These are phyloP conservation scores for Heptranchias perlo DNA, from an alignment of 2,113 vertebrate genomes.

Conservation along the genomic window DNA sequence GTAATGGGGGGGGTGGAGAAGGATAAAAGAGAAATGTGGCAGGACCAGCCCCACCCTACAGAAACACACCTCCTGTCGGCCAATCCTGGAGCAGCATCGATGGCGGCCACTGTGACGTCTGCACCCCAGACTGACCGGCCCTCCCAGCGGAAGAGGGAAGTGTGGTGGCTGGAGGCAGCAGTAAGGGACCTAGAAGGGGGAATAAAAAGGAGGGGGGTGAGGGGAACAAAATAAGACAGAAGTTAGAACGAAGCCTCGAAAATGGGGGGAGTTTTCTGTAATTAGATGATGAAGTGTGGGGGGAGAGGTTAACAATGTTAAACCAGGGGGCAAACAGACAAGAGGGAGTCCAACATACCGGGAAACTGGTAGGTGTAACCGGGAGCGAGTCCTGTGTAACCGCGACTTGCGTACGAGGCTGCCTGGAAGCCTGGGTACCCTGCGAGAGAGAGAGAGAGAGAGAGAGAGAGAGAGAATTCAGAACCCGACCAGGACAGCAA, in stretches of 20 bases:
- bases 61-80: slow-evolving; percentile 28
- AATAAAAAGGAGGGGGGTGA: no score
- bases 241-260: not conserved
- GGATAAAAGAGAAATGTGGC: not conserved
- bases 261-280: not conserved
- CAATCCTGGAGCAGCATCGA: slow-evolving; percentile 30
- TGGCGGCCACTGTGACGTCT: slow-evolving; percentile 19
- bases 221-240: not conserved
- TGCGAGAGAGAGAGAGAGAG: slow-evolving; percentile 45
- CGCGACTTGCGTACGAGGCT: slow-evolving; percentile 89
- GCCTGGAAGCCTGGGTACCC: slow-evolving; percentile 98
- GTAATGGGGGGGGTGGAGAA: no score
- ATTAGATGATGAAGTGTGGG: not conserved
- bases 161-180: slow-evolving; percentile 24
- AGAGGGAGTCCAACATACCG: slow-evolving; percentile 63
- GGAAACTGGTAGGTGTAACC: slow-evolving; percentile 99
- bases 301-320: slow-evolving; percentile 36
- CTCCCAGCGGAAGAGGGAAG: slow-evolving; percentile 14
- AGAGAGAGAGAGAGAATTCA: not conserved
- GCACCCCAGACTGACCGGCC: not conserved
- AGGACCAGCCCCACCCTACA: not conserved
- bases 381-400: slow-evolving; percentile 91
- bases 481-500: not conserved
- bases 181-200: not conserved
- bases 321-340: not conserved